Base-by-base conservation (phyloP, 2,797 vertebrate genomes). In the Petrocephalus sullivani region DNA sequence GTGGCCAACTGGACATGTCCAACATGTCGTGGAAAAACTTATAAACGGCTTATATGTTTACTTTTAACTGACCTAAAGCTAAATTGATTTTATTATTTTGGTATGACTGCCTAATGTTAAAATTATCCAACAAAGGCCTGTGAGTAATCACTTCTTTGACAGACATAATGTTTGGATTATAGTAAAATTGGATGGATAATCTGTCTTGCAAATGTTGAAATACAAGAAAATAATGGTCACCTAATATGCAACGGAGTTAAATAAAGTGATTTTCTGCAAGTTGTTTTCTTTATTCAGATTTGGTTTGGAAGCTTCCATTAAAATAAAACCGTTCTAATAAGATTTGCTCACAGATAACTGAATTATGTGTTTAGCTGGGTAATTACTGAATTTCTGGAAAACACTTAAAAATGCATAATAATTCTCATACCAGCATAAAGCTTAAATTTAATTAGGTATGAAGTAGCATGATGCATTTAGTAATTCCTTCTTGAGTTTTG, bases 301-400 rank as follows among this genome's bases (percentile, higher is more conserved):
- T 81, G 19, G 19, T 81, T 19, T 81, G 37, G 41, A 81, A 81
- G 46, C 41, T 81, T 81, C 41, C 75, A 81, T n/a, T 49, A 81
- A n/a, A 81, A 49, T 37, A 19, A 46, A 81, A 81, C 16, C 71
- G 46, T 81, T 49, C 75, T 81, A 81, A 49, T 81, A 81, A 49
- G 75, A 81, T 81, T 81, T 81, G 41, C 75, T 37, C 19, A 46
- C 75, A 46, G 75, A 81, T 81, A 81, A 81, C 46, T 81, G 41
- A 81, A 81, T 81, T 81, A 81, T 49, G 75, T 14, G 46, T 81
- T 81, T 81, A 10, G 19, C 71, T 78, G 16, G 37, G 19, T 81
- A 81, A 81, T 81, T 46, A 49, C 41, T 81, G 41, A 49, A 81
- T 81, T 81, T 81, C 41, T 81, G 75, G 41, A 81, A 81, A 81